Base-by-base conservation (phyloP, 1,140 invertebrate species). In the Anastrepha obliqua region DNA sequence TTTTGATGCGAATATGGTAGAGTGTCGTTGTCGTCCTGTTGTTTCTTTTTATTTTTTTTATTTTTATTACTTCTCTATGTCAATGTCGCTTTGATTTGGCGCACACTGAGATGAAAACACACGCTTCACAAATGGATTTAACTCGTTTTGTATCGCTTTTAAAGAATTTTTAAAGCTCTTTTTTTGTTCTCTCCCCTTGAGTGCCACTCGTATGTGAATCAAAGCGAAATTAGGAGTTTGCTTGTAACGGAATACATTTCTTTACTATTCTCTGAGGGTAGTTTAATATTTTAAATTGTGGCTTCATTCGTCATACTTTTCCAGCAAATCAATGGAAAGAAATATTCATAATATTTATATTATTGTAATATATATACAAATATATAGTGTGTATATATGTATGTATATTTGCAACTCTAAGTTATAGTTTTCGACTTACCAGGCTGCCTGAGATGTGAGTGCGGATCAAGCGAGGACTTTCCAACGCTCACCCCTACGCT, bases 391-490 rank as follows among this genome's bases (percentile, higher is more conserved):
- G 29, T 29, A 29, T 29, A 29, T 29, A 29, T 29, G 29, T 29
- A 29, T 29, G 29, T 29, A 29, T 29, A 29, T 29, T 29, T 29
- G 1, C 29, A 29, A 29, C 29, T 29, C 29, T 29, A 29, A 29
- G 29, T 29, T 29, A 29, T 29, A 29, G 15, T 55, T 67, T 88
- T 39, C 8, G 3, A 89, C 89, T 95, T 94, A 97, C 97, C 97
- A 95, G 97, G 97, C 94, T 97, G 97, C 93, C 97, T 95, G 89
- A 97, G 95, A 94, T 97, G 97, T 90, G 96, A 95, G 93, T 97
- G 97, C 87, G 97, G 96, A 93, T 97, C 97, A 91, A 97, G 93
- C 88, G 96, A 96, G 89, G 96, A 95, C 94, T 97, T 97, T 65
- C 95, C 95, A 93, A 96, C 94, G 62, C 95, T 95, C 93, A 96